Percentiles rank a stretch among this genome's conserved stretches.
Conservation (phyloP, 2,888 invertebrate genomes). For the Coelopa pilipes region DNA sequence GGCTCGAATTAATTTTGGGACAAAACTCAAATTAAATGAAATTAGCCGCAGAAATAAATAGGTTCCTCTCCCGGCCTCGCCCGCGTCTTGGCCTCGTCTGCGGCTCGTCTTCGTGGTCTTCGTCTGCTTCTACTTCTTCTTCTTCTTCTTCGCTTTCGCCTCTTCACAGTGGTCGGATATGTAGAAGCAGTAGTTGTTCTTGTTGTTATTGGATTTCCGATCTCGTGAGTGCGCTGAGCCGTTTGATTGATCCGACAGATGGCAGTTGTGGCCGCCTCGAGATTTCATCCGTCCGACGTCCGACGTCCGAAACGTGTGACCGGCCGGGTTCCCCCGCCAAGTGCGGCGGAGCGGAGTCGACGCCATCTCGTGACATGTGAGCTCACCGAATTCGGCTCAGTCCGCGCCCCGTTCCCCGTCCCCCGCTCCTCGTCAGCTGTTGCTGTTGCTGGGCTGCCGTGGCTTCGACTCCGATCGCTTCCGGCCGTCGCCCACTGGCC, state of each 20-base stretch:
- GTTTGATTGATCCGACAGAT: slow-evolving; percentile 63
- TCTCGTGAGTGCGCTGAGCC: slow-evolving; percentile 53
- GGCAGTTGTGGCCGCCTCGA: slow-evolving; percentile 48
- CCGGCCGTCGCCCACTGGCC: background rate
- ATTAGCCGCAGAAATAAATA: slow-evolving; percentile 56
- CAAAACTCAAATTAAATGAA: slow-evolving; percentile 61
- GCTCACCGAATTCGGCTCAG: slow-evolving; percentile 19
- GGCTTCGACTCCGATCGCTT: too few relatives aligned
- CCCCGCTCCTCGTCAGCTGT: too few relatives aligned
- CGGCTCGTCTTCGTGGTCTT: background rate
- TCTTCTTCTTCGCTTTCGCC: background rate
- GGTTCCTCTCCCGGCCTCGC: background rate
- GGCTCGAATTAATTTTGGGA: slow-evolving; percentile 48
- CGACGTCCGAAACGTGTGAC: slow-evolving; percentile 16
- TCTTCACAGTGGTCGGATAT: background rate
- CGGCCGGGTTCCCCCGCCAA: too few relatives aligned
- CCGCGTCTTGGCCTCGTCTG: background rate
- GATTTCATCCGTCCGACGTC: slow-evolving; percentile 20
- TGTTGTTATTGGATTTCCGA: slow-evolving; percentile 10
- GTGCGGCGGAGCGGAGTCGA: too few relatives aligned
- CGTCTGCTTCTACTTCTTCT: too few relatives aligned
- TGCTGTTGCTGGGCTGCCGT: background rate
- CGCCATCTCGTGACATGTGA: slow-evolving; percentile 26
- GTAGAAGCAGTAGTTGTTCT: background rate
- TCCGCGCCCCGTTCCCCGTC: background rate